Base-by-base conservation (phyloP, 2,113 vertebrate genomes). In the Micronycteris hirsuta region DNA sequence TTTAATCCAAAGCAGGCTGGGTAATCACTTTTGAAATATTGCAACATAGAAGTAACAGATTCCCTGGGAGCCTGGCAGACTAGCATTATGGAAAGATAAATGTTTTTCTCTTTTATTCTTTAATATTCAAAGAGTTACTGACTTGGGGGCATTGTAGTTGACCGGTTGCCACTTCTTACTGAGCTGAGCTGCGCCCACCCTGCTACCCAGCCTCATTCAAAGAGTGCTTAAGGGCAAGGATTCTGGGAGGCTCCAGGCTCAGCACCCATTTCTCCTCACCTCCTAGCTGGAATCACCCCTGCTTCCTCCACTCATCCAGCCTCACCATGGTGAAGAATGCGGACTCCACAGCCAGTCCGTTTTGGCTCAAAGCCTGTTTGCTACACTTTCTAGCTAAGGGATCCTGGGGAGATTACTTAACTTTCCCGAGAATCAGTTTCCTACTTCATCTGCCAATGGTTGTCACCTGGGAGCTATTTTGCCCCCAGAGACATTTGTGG, bases 21-120 rank as follows among this genome's bases (percentile, higher is more conserved):
- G 24, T 92, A 95, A 93, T 95, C 56, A 36, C 63, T 91, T 91
- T 56, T 96, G 89, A 97, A 95, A 95, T 95, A 88, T 81, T 89
- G 26, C 68, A 74, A 65, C 43, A 20, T 56, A 89, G 80, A 47
- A 81, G 52, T 80, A 83, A 80, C 70, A 65, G 54, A 81, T 70
- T 58, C 26, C 45, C 45, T 31, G 3, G 14, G 24, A 95, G 49
- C 26, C 28, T 71, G 68, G n/a, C 11, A 96, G 12, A 12, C 43
- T 86, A 11, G 74, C 36, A 83, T 96, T 83, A 93, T 3, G 4
- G 54, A 86, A 96, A 89, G 47, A 77, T 85, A 83, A 96, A 87
- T 70, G 7, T 38, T 19, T 89, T 45, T 58, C 26, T 83, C 3
- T 89, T 94, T 92, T n/a, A 36, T 11, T 92, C 31, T 92, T 96